These are phyloP conservation scores for Metallyticus violacea DNA, from an alignment of 2,888 invertebrate genomes.

Conservation along the genomic window DNA sequence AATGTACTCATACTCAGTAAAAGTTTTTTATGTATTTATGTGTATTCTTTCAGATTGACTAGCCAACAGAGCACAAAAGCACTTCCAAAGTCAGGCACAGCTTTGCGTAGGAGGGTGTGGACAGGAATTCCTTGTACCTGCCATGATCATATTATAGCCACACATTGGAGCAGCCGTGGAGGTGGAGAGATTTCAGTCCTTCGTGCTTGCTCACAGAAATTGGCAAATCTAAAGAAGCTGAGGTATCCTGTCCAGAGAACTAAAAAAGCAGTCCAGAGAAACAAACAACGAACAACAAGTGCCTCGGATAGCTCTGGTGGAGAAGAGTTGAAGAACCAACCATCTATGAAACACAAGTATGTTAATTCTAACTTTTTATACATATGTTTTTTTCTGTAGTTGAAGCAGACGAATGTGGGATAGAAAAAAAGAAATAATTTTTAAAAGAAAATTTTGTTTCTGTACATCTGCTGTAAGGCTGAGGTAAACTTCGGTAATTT, in stretches of 20 bases:
- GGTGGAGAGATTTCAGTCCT: constrained; percentile 10
- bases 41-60: background rate
- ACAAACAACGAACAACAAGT: background rate
- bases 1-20: too few species aligned
- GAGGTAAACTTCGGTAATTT: too few species aligned
- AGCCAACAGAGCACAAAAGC: constrained; percentile 52
- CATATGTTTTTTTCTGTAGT: too few species aligned
- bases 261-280: background rate
- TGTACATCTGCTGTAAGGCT: too few species aligned
- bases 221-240: constrained; percentile 11
- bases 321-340: background rate
- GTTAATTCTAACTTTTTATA: background rate
- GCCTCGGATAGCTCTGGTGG: background rate
- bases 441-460: too few species aligned
- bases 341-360: background rate
- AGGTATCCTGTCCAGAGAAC: background rate
- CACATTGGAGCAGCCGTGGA: constrained; percentile 24
- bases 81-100: constrained; percentile 61
- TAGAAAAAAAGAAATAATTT: too few species aligned
- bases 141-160: constrained; percentile 16
- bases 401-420: too few species aligned
- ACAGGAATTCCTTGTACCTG: constrained; percentile 43
- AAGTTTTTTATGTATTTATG: too few species aligned
- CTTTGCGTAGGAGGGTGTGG: constrained; percentile 73
- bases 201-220: constrained; percentile 22